Conservation (phyloP, 2,888 invertebrate species). For the Nomada flava region DNA sequence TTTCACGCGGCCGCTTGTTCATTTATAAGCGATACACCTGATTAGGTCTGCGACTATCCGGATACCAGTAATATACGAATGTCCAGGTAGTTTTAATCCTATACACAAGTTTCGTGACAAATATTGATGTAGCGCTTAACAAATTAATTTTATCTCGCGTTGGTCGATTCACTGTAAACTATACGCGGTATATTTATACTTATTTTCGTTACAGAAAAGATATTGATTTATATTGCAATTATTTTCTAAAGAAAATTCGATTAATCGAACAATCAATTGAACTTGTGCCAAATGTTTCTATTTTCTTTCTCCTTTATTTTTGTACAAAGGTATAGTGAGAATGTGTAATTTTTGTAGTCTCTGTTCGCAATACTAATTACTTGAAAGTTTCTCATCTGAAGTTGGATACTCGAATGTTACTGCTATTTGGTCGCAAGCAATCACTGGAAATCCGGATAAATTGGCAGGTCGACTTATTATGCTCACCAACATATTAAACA, state of each 20-base stretch:
- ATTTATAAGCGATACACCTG: constrained; percentile 29
- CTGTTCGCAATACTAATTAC: not conserved
- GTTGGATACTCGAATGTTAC: constrained; percentile 33
- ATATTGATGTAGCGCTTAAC: no score
- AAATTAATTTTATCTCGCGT: not conserved
- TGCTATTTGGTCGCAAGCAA: not conserved
- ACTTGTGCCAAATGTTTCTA: no score
- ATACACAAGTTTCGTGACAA: no score
- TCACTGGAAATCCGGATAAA: constrained; percentile 30
- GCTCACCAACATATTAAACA: constrained; percentile 60
- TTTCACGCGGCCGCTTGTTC: constrained; percentile 44
- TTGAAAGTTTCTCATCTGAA: not conserved
- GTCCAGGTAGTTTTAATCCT: not conserved
- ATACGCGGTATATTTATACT: not conserved
- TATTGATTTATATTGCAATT: no score
- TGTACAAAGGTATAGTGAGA: no score
- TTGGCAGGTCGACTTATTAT: constrained; percentile 38
- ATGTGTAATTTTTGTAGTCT: not conserved
- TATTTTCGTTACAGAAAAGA: not conserved
- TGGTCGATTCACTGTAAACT: not conserved
- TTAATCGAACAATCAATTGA: not conserved
- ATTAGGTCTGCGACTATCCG: constrained; percentile 39
- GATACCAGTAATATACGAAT: constrained; percentile 36
- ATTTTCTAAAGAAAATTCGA: not conserved
- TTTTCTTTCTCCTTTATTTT: no score